Evolutionary conservation across 2,113 vertebrate genomes (phyloP).

Genomic region (Melanerpes aurifrons): DNA sequence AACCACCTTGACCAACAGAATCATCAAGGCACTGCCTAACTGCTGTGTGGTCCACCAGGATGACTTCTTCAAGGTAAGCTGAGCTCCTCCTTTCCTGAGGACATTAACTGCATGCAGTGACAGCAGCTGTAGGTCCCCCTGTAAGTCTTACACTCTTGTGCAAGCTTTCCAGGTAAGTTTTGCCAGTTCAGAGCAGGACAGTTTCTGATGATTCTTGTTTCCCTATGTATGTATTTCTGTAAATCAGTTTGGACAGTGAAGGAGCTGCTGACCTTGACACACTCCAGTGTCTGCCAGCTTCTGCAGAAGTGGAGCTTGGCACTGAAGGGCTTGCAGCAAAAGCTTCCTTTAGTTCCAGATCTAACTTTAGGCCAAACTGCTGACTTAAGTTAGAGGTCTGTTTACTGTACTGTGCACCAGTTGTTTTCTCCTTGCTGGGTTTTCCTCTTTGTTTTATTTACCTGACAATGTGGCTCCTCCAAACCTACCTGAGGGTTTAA

Average conservation of each 20-base stretch:
- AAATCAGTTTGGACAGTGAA: not conserved
- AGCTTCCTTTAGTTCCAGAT: not conserved
- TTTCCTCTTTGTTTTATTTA: not conserved
- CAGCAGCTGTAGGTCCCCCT: not conserved
- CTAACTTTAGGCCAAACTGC: not conserved
- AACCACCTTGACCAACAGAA: slow-evolving; percentile 88
- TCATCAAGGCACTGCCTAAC: slow-evolving; percentile 86
- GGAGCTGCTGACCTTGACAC: not conserved
- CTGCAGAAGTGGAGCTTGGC: not conserved
- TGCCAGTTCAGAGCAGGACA: not conserved
- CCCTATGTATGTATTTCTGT: not conserved
- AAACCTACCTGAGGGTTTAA: not conserved
- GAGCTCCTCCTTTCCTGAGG: fast-evolving
- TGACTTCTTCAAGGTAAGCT: slow-evolving; percentile 93
- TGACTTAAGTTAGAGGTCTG: not conserved
- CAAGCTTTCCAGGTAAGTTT: not conserved
- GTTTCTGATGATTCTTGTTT: not conserved
- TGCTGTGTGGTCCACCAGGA: slow-evolving; percentile 96
- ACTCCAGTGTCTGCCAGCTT: too few species aligned
- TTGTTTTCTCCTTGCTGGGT: not conserved
- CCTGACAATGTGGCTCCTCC: not conserved
- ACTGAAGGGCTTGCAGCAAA: not conserved
- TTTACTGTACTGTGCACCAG: not conserved
- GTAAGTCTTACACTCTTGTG: too few species aligned
- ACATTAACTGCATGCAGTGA: fast-evolving